phyloP scores from a whole-genome alignment of 2,888 invertebrate genomes.

The Cabera pusaria region DNA sequence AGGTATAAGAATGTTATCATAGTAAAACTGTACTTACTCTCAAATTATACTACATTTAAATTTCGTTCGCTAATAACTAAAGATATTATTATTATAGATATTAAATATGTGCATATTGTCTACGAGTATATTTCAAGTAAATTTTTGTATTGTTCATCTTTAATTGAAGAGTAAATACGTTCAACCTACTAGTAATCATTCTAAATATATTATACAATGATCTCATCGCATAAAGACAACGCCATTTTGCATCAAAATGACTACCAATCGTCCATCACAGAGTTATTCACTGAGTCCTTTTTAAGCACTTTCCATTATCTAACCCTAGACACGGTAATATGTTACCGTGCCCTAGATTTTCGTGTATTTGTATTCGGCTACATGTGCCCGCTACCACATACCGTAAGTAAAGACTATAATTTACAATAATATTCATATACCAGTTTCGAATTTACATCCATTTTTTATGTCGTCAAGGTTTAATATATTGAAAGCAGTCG shows the following conservation, averaged over 20 bases:
- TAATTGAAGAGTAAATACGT: no score
- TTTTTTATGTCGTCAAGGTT: not conserved
- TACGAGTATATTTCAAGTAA: no score
- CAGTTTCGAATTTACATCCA: no score
- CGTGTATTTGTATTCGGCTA: conserved; percentile 2
- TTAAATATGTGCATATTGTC: no score
- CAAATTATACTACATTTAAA: not conserved
- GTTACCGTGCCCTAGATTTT: no score
- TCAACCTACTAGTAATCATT: no score
- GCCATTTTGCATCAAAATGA: not conserved
- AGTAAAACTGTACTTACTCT: conserved; percentile 17
- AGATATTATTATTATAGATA: conserved; percentile 3
- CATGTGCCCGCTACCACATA: conserved; percentile 4
- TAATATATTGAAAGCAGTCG: no score
- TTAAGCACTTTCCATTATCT: conserved; percentile 2
- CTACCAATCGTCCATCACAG: conserved; percentile 10
- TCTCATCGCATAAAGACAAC: not conserved
- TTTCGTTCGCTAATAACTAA: not conserved
- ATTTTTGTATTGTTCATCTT: no score
- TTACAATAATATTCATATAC: not conserved
- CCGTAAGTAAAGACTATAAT: no score
- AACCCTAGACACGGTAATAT: conserved; percentile 1
- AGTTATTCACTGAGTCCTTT: conserved; percentile 10
- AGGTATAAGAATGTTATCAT: conserved; percentile 3
- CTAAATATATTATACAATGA: no score